phyloP scores from a whole-genome alignment of 2,797 vertebrate species.

The Threskiornis aethiopicus region DNA sequence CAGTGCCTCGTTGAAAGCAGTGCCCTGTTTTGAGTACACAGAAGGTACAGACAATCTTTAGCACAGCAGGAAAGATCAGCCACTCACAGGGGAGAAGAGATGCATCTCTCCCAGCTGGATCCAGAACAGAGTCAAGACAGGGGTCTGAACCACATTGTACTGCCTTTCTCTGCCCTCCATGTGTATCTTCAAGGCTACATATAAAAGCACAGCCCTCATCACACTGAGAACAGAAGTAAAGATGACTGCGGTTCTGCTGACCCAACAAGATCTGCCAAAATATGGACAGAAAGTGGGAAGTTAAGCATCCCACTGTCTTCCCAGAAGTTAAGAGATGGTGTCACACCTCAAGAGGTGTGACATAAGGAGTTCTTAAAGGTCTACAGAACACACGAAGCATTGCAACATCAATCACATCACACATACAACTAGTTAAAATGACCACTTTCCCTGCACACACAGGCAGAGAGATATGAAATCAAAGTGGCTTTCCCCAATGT shows the following conservation, averaged over 20 bases:
- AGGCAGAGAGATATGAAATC: neutral
- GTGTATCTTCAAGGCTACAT: neutral
- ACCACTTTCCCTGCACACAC: rapidly evolving
- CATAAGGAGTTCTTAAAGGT: neutral
- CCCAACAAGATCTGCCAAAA: neutral
- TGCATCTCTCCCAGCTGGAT: neutral
- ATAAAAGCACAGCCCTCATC: neutral
- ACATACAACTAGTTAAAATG: neutral
- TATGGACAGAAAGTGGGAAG: neutral
- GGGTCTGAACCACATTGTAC: neutral
- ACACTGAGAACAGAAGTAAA: neutral
- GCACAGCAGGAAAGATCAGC: neutral
- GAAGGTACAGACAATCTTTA: neutral
- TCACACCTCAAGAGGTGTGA: neutral
- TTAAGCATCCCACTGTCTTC: neutral
- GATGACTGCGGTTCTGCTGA: neutral
- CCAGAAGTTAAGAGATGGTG: too few relatives aligned
- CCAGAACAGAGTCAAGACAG: too few relatives aligned
- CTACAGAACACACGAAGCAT: rapidly evolving
- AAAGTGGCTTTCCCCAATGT: neutral
- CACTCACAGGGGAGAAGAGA: neutral
- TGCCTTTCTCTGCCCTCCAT: neutral
- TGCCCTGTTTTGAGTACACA: neutral
- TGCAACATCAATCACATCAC: neutral
- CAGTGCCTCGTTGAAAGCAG: neutral